phyloP scores from a whole-genome alignment of 2,888 invertebrate species.

The Sinhomidia bicolor region DNA sequence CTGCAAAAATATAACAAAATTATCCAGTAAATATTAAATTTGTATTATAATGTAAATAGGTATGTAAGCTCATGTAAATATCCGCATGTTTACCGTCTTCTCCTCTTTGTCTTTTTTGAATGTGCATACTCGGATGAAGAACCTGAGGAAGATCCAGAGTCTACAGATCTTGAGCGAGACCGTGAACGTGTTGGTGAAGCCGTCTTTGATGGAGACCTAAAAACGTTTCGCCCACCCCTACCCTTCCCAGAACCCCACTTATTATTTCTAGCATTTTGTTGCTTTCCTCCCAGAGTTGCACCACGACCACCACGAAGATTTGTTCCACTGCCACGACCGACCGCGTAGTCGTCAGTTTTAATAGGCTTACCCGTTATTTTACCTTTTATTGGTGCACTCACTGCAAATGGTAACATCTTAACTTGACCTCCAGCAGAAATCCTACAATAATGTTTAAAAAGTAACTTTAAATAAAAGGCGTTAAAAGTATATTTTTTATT shows the following conservation, averaged over 20 bases:
- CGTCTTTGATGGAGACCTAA: conserved; percentile 76
- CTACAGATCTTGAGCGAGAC: conserved; percentile 81
- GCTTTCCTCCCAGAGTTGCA: conserved; percentile 54
- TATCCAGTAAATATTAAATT: background rate
- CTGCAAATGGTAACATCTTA: conserved; percentile 76
- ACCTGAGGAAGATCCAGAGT: conserved; percentile 78
- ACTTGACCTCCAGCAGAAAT: conserved; percentile 78
- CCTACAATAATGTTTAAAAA: conserved; percentile 52
- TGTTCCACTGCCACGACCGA: conserved; percentile 66
- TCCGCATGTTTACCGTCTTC: conserved; percentile 73
- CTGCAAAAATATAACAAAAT: conserved; percentile 21
- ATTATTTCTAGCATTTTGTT: conserved; percentile 68
- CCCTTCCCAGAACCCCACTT: conserved; percentile 69
- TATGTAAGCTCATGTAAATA: background rate
- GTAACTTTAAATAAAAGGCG: too few species aligned
- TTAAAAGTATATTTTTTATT: too few species aligned
- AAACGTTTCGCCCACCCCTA: conserved; percentile 78
- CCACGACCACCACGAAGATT: conserved; percentile 76
- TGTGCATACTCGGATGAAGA: conserved; percentile 76
- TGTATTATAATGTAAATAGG: background rate
- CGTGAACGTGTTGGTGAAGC: conserved; percentile 76
- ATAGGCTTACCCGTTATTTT: conserved; percentile 79
- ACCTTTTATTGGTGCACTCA: conserved; percentile 76
- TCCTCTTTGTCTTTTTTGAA: conserved; percentile 73
- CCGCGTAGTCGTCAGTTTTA: conserved; percentile 72